These are phyloP conservation scores for Himalopsyche japonica DNA, from an alignment of 2,888 invertebrate genomes.

Conservation along the genomic window DNA sequence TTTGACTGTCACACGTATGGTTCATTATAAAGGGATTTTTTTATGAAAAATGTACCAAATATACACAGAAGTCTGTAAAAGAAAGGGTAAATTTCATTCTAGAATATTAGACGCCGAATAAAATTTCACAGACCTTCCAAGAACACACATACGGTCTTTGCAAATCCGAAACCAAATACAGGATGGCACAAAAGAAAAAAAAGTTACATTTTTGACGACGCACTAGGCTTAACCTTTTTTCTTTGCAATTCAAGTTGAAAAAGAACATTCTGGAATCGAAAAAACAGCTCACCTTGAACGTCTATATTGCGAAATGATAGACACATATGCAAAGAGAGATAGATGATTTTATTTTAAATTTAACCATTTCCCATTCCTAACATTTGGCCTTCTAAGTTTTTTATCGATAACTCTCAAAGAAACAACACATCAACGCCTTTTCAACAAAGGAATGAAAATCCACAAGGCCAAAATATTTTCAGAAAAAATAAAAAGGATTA, in stretches of 20 bases:
- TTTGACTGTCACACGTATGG: neutral
- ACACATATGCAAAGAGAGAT: neutral
- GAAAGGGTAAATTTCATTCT: neutral
- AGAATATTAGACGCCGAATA: neutral
- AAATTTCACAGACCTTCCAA: neutral
- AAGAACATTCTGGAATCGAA: neutral
- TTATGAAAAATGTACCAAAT: neutral
- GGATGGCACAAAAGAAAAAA: neutral
- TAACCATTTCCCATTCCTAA: neutral
- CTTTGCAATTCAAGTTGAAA: neutral
- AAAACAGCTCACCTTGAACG: neutral
- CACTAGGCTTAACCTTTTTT: neutral
- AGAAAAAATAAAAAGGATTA: no score
- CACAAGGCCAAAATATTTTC: no score
- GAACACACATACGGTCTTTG: neutral
- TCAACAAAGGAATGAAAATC: no score
- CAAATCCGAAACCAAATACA: neutral
- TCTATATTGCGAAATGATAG: neutral
- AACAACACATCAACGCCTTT: no score
- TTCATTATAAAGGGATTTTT: neutral
- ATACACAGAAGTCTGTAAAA: neutral
- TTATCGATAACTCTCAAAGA: no score
- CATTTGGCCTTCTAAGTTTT: no score
- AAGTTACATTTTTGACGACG: neutral
- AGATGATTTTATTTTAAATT: neutral